These are phyloP conservation scores for Nomada flava DNA, from an alignment of 2,888 invertebrate genomes.

Conservation along the genomic window DNA sequence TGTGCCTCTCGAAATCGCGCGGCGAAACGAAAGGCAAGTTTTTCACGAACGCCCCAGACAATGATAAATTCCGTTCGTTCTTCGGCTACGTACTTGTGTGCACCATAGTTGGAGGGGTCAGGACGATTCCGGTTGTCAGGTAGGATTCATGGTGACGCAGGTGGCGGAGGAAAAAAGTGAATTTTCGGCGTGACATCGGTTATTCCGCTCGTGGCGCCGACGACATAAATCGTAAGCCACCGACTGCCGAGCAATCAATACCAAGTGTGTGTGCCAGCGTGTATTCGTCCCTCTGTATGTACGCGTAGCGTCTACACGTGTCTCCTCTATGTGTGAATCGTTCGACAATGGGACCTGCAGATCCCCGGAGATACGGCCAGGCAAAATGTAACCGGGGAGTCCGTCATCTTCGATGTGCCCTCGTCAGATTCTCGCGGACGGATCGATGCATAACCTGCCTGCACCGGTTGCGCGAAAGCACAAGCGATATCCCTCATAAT, in stretches of 20 bases:
- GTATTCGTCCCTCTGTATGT: not conserved
- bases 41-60: slow-evolving; percentile 8
- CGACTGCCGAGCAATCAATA: slow-evolving; percentile 65
- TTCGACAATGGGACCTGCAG: slow-evolving; percentile 46
- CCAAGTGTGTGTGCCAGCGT: slow-evolving; percentile 25
- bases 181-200: slow-evolving; percentile 72
- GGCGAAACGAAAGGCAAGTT: slow-evolving; percentile 22
- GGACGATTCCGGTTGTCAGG: slow-evolving; percentile 66
- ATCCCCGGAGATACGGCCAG: slow-evolving; percentile 45
- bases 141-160: slow-evolving; percentile 69
- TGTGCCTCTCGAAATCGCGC: not conserved
- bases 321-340: slow-evolving; percentile 5
- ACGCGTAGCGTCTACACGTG: not conserved
- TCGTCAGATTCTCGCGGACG: not conserved
- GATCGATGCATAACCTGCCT: slow-evolving; percentile 19
- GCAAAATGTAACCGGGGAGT: slow-evolving; percentile 37
- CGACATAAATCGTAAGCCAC: slow-evolving; percentile 75
- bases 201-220: slow-evolving; percentile 70
- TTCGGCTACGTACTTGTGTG: slow-evolving; percentile 49
- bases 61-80: slow-evolving; percentile 56
- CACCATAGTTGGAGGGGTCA: slow-evolving; percentile 36
- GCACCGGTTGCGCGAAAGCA: not conserved
- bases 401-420: slow-evolving; percentile 42
- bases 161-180: slow-evolving; percentile 67
- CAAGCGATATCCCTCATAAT: not conserved